Evolutionary conservation across 2,888 invertebrate genomes (phyloP), one percentile per base, ranked within the genome.

Genomic region (Troides oblongomaculatus): DNA sequence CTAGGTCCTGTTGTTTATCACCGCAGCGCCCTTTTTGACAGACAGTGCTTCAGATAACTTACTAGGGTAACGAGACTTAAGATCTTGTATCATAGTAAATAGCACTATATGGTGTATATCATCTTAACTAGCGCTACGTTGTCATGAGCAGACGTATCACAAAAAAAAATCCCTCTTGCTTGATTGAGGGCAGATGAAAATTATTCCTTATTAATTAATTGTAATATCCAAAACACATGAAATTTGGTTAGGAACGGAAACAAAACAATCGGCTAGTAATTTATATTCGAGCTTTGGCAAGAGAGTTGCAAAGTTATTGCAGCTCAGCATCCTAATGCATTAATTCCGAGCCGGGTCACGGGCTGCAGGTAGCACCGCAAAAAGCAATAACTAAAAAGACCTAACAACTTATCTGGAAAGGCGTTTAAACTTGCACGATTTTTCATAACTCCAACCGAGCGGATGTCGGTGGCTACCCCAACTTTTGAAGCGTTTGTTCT

Each of bases 341-440:
- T 80, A 81, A 81, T 81, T 78, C 74, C 71, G 67, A 73, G 67
- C 64, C 75, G 69, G 64, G 62, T 73, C 69, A 60, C 70, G 72
- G 39, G 18, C 43, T 61, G 73, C 72, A 74, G 74, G 75, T 75
- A 76, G 73, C 71, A 72, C 69, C 70, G 73, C 73, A 62, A 57
- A 75, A 80, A 75, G 76, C 71, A 74, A 75, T 76, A 77, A 79
- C 79, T 84, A 84, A 67, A 30, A 61, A 53, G 25, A 60, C 81
- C 81, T 39, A 81, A 82, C 79, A 78, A 80, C 79, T 83, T 84
- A 87, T 84, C 85, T 84, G 78, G 73, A 73, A 72, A 74, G 76
- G 79, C 81, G 83, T 82, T 85, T 77, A 75, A 84, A 85, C 81
- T 86, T 84, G 72, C 71, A 80, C 81, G 79, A 85, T 86, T 86